A percentile compares a stretch with the other conserved stretches of the same genome.
Evolutionary conservation across 2,113 vertebrate genomes (phyloP).

Genomic region (Zapornia atra): DNA sequence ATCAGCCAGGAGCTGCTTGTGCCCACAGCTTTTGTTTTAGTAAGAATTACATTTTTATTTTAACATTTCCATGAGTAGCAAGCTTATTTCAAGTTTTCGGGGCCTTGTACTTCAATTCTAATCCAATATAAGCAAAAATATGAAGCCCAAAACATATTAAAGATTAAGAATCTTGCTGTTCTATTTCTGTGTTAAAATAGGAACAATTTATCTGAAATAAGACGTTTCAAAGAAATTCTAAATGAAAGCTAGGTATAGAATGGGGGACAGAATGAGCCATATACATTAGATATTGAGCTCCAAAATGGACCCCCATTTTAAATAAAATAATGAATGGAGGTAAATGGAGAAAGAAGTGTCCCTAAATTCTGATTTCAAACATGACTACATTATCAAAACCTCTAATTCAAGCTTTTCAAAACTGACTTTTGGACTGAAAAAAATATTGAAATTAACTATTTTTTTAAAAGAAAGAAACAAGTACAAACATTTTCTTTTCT

Average conservation of each 20-base stretch:
- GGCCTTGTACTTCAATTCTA: background rate
- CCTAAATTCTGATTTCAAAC: background rate
- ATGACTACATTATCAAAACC: background rate
- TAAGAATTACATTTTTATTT: background rate
- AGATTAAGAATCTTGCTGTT: background rate
- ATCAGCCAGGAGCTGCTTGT: background rate
- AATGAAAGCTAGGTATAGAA: background rate
- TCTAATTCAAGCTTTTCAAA: background rate
- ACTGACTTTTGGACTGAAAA: background rate
- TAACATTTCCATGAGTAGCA: background rate
- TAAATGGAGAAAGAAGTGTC: background rate
- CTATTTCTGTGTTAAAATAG: background rate
- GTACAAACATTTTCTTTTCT: background rate
- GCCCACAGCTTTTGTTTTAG: background rate
- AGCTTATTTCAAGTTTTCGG: background rate
- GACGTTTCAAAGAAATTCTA: background rate
- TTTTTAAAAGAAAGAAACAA: background rate
- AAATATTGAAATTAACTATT: background rate
- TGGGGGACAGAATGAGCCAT: background rate
- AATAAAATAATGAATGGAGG: background rate
- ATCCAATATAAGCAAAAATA: background rate
- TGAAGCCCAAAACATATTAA: background rate
- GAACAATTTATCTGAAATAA: background rate
- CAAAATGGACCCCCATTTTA: background rate
- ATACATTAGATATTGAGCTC: accelerated